Conservation (phyloP, 2,888 invertebrate genomes). For the Drosophila suboccidentalis region DNA sequence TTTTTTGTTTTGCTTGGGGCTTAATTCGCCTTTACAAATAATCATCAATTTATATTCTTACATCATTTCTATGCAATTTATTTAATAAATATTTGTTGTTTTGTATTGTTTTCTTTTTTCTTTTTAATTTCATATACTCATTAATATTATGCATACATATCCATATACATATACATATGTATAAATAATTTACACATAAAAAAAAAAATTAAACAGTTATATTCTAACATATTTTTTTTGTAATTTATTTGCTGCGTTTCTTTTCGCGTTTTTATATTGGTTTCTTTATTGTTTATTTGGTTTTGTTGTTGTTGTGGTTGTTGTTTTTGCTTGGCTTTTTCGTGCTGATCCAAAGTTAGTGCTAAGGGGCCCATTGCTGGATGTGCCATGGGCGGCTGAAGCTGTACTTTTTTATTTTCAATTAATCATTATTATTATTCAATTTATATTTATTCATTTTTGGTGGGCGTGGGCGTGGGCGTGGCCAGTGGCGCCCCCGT, state of each 20-base stretch:
- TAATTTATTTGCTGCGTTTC: conserved; percentile 23
- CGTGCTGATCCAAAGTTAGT: conserved; percentile 51
- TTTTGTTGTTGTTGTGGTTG: conserved; percentile 11
- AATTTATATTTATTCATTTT: conserved; percentile 15
- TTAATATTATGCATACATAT: conserved; percentile 47
- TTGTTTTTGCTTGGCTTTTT: conserved; percentile 31
- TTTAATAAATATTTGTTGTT: conserved; percentile 66
- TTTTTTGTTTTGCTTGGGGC: conserved; percentile 25
- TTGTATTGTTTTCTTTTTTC: conserved; percentile 23
- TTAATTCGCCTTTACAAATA: conserved; percentile 63
- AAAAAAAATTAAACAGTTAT: conserved; percentile 41
- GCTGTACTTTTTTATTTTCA: conserved; percentile 27
- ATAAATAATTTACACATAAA: conserved; percentile 55
- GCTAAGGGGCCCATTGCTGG: conserved; percentile 48
- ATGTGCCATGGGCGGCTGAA: conserved; percentile 49
- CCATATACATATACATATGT: conserved; percentile 31
- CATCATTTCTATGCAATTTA: conserved; percentile 71
- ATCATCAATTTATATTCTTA: conserved; percentile 60
- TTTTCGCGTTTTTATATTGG: conserved; percentile 10
- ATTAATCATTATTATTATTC: not conserved
- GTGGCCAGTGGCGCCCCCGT: conserved; percentile 56
- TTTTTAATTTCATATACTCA: conserved; percentile 50
- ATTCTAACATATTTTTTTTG: conserved; percentile 35
- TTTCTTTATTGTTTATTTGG: conserved; percentile 15
- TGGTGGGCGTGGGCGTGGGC: conserved; percentile 69